phyloP scores from a whole-genome alignment of 2,888 invertebrate genomes.

The Chaetogeoica ovagalla region DNA sequence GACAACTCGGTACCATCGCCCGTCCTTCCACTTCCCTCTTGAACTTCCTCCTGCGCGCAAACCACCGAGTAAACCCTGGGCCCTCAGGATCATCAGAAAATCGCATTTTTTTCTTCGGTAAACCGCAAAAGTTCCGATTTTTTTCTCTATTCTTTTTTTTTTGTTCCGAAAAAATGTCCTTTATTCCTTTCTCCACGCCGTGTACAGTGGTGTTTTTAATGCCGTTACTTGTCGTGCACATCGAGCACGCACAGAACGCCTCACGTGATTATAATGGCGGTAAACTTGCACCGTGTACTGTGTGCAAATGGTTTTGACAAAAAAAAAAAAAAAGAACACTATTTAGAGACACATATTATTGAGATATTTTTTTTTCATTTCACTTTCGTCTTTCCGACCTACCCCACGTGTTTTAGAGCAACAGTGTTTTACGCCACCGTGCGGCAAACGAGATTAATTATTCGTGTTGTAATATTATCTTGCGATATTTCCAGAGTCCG shows the following conservation, averaged over 20 bases:
- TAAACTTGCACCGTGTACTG: too few species aligned
- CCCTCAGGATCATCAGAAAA: conserved; percentile 18
- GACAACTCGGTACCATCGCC: too few species aligned
- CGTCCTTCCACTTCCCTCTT: background rate
- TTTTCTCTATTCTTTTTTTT: too few species aligned
- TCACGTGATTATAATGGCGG: background rate
- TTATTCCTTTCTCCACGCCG: too few species aligned
- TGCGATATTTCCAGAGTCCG: too few species aligned
- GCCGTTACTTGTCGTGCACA: background rate
- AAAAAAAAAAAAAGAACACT: background rate
- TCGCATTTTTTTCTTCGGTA: background rate
- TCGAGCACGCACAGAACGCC: background rate
- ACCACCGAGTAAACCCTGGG: background rate
- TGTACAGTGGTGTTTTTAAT: too few species aligned
- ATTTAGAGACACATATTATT: background rate
- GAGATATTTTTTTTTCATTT: background rate
- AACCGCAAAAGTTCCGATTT: conserved; percentile 1
- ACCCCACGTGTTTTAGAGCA: background rate
- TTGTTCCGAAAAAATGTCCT: conserved; percentile 11
- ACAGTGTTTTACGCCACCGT: background rate
- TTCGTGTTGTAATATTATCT: too few species aligned
- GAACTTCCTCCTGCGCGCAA: background rate
- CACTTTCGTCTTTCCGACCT: background rate
- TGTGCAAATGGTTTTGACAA: background rate
- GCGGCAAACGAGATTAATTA: background rate